Conservation (phyloP, 2,888 invertebrate species). For the Drosophila diplacantha region DNA sequence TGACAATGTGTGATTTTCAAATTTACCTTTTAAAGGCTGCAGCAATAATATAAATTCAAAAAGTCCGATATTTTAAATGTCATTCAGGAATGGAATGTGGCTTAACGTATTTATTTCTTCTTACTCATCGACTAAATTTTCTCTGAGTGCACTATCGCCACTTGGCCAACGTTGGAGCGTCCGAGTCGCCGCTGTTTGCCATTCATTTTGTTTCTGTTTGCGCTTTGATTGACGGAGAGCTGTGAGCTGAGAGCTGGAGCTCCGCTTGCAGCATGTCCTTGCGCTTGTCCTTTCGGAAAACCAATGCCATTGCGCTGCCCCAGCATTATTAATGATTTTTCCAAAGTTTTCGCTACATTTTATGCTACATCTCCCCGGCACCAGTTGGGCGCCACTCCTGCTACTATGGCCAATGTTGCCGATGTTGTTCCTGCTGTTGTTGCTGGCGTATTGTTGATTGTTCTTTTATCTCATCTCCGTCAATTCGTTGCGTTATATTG, state of each 20-base stretch:
- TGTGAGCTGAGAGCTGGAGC: slow-evolving; percentile 40
- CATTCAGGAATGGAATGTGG: too few species aligned
- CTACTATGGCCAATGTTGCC: slow-evolving; percentile 21
- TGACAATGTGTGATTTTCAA: too few species aligned
- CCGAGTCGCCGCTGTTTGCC: slow-evolving; percentile 65
- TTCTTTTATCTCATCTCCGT: slow-evolving; percentile 74
- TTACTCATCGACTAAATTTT: neutral
- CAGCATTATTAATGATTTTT: slow-evolving; percentile 75
- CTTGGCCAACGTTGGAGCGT: slow-evolving; percentile 34
- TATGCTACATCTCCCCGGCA: slow-evolving; percentile 56
- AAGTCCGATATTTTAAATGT: too few species aligned
- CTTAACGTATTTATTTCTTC: too few species aligned
- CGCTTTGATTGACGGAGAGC: slow-evolving; percentile 72
- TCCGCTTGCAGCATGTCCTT: slow-evolving; percentile 65
- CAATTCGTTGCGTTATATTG: slow-evolving; percentile 70
- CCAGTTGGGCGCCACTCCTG: slow-evolving; percentile 48
- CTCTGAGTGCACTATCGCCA: slow-evolving; percentile 24
- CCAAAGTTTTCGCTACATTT: slow-evolving; percentile 70
- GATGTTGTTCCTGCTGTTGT: slow-evolving; percentile 38
- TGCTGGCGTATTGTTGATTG: slow-evolving; percentile 69
- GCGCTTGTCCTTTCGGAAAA: slow-evolving; percentile 68
- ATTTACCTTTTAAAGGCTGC: too few species aligned
- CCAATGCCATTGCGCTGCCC: slow-evolving; percentile 72
- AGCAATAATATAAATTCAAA: too few species aligned
- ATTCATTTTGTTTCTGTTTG: slow-evolving; percentile 74